Evolutionary conservation across 2,797 vertebrate genomes (phyloP), one percentile per base, ranked within the genome.

Genomic region (Urosaurus nigricauda): DNA sequence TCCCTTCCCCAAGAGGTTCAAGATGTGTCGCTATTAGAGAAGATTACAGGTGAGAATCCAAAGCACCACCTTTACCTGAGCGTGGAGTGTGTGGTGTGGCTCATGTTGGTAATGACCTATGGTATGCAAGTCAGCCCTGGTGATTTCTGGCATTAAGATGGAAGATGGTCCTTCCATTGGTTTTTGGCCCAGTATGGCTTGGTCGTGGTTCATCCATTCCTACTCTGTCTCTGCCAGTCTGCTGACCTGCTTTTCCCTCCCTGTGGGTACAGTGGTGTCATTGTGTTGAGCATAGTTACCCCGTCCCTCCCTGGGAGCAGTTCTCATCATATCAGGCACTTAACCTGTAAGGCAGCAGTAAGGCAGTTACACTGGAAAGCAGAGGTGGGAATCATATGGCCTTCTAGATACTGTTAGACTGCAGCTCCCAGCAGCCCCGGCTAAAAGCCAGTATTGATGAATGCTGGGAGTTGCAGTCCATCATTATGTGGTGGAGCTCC

Each of bases 1-100:
- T 99, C 99, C 0, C 96, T 99, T 89, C 99, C 99, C 5, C 99
- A 99, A 95, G 99, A 99, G 95, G 99, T 99, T 26, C 99, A 99
- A 89, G 99, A 99, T 75, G 98, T 99, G 80, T 99, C 99, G 1
- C 96, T 99, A 17, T 95, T 99, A 89, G 99, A 99, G 96, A 99
- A 99, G 96, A 99, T 99, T 93, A 98, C 98, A 94, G 99, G 99
- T 99, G 92, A 89, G 95, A 56, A 84, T 89, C 78, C 77, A 19
- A 11, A 73, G 74, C 73, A 17, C 83, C 73, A 17, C 83, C n/a
- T 7, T 63, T 8, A 83, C 58, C 21, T 12, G 53, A 29, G 40
- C 43, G 60, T 14, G 77, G 88, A 56, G 51, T 47, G 11, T 0
- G 5, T 19, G 24, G 24, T 2, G 0, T 26, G 16, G 5, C 24